A percentile compares a stretch with the other conserved stretches of the same genome.
Conservation (phyloP, 1,140 invertebrate species). For the Heliothis subflexa region DNA sequence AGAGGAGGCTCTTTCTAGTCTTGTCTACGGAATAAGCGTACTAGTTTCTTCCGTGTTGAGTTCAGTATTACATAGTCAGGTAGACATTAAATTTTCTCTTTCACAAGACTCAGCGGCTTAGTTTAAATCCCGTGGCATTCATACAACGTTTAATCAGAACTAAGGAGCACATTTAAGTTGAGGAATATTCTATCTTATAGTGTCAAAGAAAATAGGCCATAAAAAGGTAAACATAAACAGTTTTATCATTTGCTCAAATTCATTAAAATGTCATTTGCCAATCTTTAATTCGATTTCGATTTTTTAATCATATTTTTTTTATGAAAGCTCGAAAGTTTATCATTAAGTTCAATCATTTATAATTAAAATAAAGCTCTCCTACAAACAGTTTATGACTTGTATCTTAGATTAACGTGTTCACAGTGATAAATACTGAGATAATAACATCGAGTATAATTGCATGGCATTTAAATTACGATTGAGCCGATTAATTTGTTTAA, state of each 20-base stretch:
- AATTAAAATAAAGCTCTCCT: background rate
- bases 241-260: too few species aligned
- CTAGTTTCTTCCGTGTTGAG: too few species aligned
- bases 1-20: too few species aligned
- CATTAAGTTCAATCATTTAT: background rate
- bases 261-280: too few species aligned
- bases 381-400: constrained; percentile 26
- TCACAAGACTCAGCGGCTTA: background rate
- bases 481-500: constrained; percentile 47
- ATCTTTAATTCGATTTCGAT: too few species aligned
- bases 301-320: too few species aligned
- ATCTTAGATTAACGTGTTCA: constrained; percentile 21
- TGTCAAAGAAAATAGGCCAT: background rate
- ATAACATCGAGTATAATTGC: constrained; percentile 40
- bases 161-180: background rate
- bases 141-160: background rate
- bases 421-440: constrained; percentile 27
- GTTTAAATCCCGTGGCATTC: background rate
- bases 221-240: too few species aligned
- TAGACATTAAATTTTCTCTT: background rate
- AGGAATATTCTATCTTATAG: background rate
- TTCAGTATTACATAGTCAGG: too few species aligned
- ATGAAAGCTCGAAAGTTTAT: background rate
- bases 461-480: constrained; percentile 43
- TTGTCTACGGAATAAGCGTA: too few species aligned